Evolutionary conservation across 2,797 vertebrate genomes (phyloP), one percentile per base, ranked within the genome.

Genomic region (Manis pentadactyla): DNA sequence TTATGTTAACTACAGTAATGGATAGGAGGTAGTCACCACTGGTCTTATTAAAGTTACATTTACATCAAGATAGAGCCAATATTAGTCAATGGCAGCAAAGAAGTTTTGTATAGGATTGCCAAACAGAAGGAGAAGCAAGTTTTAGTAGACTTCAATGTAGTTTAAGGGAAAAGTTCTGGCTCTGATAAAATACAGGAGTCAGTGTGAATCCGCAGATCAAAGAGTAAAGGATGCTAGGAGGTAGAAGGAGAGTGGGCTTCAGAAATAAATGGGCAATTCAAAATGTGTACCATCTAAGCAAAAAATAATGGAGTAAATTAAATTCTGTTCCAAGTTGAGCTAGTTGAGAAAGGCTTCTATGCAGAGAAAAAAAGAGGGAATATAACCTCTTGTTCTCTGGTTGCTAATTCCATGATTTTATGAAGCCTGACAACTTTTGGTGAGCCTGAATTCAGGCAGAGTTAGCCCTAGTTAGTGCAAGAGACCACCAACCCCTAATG

Each of bases 361-460:
- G 27, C 37, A 53, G 29, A 71, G 37, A 12, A 88, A 93, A 82
- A 11, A 74, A 75, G 18, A 68, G 23, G 6, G 11, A 64, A 87
- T 92, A 82, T 19, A 71, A 53, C 1, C 1, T 39, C 17, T 53
- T 46, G 61, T 37, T 84, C 96, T 88, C 46, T 90, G 3, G 25
- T 68, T 51, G 1, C 39, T 61, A 49, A 66, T 68, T 88, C 64
- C 59, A 85, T 57, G 42, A 82, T 84, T 90, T 81, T 68, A 75
- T 49, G 66, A 85, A 55, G 18, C 39, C 3, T 69, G 6, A 78
- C 89, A 25, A 66, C 49, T 84, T 81, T 79, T 31, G 37, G 57
- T 85, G 73, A 87, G 59, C 4, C 11, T 90, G 37, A 93, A 74
- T 74, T 75, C 79, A 78, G 89, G 46, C 49, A 75, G 85, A 94